Base-by-base conservation (phyloP, 2,113 vertebrate genomes). In the Festucalex cinctus region DNA sequence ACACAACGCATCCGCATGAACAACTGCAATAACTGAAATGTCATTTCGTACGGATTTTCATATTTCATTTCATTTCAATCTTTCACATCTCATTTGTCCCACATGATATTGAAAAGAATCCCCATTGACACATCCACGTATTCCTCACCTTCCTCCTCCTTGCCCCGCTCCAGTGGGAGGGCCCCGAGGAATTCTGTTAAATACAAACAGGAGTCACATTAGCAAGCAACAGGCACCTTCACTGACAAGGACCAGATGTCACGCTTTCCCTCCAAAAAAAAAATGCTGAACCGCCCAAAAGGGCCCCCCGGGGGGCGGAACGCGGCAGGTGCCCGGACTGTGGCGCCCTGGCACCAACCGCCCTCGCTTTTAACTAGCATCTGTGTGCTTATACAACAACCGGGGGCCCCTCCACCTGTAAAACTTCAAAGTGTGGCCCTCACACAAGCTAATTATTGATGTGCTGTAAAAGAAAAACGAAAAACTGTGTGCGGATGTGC, bases 361-460 rank as follows among this genome's bases (percentile, higher is more conserved):
- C 22, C 1, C 43, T 69, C 56, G 39, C 79, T 89, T 85, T 89
- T 77, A 90, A 81, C 75, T 63, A 64, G 65, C 73, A 76, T 70
- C 69, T 74, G 71, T 78, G 59, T 66, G 68, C 71, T 71, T 73
- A 71, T 78, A 63, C 65, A 70, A 61, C 67, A 74, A 74, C 68
- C 69, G 65, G 76, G 17, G 75, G 83, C 76, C 80, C 80, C 71
- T 83, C 61, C 74, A 82, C 79, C 83, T 74, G 71, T 93, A 91
- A 93, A 93, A 92, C 80, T 91, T 92, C 92, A 93, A 92, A 93
- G 91, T 68, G 68, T 20, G 69, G 61, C 56, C 78, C 85, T 77
- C 82, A 72, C 76, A 72, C 70, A 78, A 74, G 68, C 76, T 71
- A 80, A 87, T 88, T 88, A 86, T 56, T 54, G 75, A 68, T 81